phyloP scores from a whole-genome alignment of 2,888 invertebrate genomes.

The Drosophila pegasa region DNA sequence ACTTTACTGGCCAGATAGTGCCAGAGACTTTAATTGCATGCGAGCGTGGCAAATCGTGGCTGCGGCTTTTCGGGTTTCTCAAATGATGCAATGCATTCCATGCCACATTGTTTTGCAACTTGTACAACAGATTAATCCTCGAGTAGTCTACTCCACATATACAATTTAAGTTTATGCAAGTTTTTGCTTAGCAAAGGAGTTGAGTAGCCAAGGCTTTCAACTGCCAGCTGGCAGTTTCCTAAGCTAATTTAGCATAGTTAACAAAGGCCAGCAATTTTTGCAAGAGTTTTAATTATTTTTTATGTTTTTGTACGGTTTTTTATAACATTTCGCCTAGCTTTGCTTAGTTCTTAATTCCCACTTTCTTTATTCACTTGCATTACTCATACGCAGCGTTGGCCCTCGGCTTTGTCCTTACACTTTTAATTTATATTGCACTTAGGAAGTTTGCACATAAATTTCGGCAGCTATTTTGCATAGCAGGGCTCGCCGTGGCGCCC shows the following conservation, averaged over 20 bases:
- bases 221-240: neutral
- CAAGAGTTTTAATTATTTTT: too few relatives aligned
- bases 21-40: slow-evolving; percentile 59
- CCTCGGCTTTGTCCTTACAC: slow-evolving; percentile 32
- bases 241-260: too few relatives aligned
- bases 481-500: slow-evolving; percentile 52
- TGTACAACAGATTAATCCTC: neutral
- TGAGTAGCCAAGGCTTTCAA: neutral
- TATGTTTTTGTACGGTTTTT: too few relatives aligned
- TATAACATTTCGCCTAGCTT: neutral
- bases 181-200: neutral
- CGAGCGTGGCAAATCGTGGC: slow-evolving; percentile 45
- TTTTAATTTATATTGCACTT: slow-evolving; percentile 75
- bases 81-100: slow-evolving; percentile 2
- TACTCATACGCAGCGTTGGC: slow-evolving; percentile 51
- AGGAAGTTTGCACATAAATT: slow-evolving; percentile 72
- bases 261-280: too few relatives aligned
- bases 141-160: neutral
- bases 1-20: slow-evolving; percentile 46
- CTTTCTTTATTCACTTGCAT: slow-evolving; percentile 19
- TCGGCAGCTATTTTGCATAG: slow-evolving; percentile 68
- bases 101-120: slow-evolving; percentile 1
- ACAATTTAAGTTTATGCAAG: neutral
- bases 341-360: slow-evolving; percentile 4
- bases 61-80: slow-evolving; percentile 25